phyloP scores from a whole-genome alignment of 2,888 invertebrate species.

The Cheilosia grossa region DNA sequence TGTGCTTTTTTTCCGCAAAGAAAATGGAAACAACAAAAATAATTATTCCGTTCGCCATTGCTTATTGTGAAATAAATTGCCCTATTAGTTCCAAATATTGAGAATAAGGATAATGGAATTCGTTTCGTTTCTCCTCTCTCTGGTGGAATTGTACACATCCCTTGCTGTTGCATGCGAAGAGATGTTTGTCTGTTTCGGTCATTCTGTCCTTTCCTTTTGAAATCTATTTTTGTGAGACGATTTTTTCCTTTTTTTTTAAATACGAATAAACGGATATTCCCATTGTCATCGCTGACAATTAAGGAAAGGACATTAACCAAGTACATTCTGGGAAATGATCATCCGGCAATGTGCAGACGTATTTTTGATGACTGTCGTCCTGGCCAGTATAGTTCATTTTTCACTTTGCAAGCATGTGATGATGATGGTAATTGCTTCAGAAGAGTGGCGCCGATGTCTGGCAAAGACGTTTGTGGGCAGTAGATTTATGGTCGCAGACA shows the following conservation, averaged over 20 bases:
- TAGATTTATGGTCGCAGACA: too few species aligned
- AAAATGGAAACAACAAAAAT: constrained; percentile 17
- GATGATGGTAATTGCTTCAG: constrained; percentile 30
- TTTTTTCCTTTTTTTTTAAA: constrained; percentile 8
- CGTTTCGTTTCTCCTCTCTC: background rate
- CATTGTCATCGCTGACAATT: constrained; percentile 46
- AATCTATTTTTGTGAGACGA: background rate
- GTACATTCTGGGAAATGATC: constrained; percentile 51
- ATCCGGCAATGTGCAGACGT: constrained; percentile 42
- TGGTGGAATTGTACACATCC: background rate
- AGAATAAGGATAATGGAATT: constrained; percentile 60
- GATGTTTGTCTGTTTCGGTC: constrained; percentile 13
- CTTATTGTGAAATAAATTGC: constrained; percentile 66
- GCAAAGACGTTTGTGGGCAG: too few species aligned
- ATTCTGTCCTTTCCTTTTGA: constrained; percentile 11
- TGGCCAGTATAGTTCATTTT: constrained; percentile 6
- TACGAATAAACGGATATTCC: constrained; percentile 42
- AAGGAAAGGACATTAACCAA: constrained; percentile 50
- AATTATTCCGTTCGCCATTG: constrained; percentile 57
- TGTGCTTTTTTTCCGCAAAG: background rate
- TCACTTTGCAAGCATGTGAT: background rate
- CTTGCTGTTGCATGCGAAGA: constrained; percentile 19
- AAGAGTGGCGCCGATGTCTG: constrained; percentile 5
- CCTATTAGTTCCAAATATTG: constrained; percentile 65
- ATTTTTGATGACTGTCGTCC: constrained; percentile 18